Conservation (phyloP, 2,113 vertebrate genomes). For the Paradisaea rubra region DNA sequence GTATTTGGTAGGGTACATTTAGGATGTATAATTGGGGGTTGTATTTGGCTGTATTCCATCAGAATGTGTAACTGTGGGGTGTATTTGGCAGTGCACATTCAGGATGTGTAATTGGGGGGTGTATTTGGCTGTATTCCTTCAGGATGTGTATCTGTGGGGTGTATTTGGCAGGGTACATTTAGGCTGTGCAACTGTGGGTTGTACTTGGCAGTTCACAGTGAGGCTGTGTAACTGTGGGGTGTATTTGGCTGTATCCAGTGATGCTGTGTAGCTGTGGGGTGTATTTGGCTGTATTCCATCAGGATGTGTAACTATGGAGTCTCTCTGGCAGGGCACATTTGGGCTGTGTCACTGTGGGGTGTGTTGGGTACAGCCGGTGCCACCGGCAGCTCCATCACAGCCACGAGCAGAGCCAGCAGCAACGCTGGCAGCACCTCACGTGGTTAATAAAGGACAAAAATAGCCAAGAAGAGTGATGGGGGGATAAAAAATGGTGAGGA, state of each 20-base stretch:
- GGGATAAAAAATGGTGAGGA: background rate
- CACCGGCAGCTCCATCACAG: accelerated
- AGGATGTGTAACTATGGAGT: background rate
- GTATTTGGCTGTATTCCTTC: background rate
- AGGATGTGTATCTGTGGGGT: background rate
- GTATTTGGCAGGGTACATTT: too few species aligned
- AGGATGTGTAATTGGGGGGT: accelerated
- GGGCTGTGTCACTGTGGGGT: accelerated
- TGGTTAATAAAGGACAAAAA: background rate
- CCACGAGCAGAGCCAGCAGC: accelerated
- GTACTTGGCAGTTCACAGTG: background rate
- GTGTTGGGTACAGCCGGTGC: accelerated
- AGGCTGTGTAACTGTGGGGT: background rate
- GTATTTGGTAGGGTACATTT: background rate
- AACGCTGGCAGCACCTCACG: accelerated
- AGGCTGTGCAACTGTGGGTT: accelerated
- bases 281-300: background rate
- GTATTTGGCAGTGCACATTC: too few species aligned
- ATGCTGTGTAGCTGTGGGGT: background rate
- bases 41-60: too few species aligned
- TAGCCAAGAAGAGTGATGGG: background rate
- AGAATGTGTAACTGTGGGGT: background rate
- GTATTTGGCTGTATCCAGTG: background rate
- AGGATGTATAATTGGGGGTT: accelerated
- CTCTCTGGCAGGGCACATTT: background rate